Evolutionary conservation across 2,797 vertebrate species (phyloP), one percentile per base, ranked within the genome.

Genomic region (Moxostoma hubbsi): DNA sequence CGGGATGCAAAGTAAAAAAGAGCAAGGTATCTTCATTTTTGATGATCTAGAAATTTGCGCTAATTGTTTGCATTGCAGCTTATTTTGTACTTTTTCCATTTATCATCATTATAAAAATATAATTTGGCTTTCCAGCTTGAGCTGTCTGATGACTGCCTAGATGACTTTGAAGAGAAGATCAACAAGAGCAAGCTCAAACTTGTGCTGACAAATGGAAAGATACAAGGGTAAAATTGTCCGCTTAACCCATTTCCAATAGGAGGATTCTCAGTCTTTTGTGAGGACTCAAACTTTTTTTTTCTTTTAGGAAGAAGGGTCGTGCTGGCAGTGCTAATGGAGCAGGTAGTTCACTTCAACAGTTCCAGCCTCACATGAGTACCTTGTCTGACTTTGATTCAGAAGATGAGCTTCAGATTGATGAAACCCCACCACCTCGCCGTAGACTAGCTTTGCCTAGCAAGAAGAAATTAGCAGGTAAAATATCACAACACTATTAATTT

Each of bases 361-460:
- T 89, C 82, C 91, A 95, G 85, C 92, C 92, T 68, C 82, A 93
- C 58, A 88, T 89, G 87, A 91, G 89, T 85, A 93, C 85, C 73
- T 91, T 90, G 36, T 95, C 95, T 51, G 94, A 96, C 79, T 86
- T 96, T 75, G 96, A 98, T 85, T 95, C 97, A 0, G 96, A 97
- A 86, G 97, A 97, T 75, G 96, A 98, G 75, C 90, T 98, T 57
- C 96, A 97, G 87, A 98, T 98, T 64, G 97, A 98, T 0, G 96
- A 98, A 88, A 95, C 94, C 0, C 95, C 95, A 12, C 94, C 94
- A 51, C 93, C 94, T 76, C 93, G 94, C 73, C 96, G 96, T 74
- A 95, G 95, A 65, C 81, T 90, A 9, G 85, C 89, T 63, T 87
- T 92, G 68, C 87, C 91, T 1, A 87, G 89, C 87, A 95, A 94